Conservation (phyloP, 2,888 invertebrate genomes). For the Coenonympha glycerion region DNA sequence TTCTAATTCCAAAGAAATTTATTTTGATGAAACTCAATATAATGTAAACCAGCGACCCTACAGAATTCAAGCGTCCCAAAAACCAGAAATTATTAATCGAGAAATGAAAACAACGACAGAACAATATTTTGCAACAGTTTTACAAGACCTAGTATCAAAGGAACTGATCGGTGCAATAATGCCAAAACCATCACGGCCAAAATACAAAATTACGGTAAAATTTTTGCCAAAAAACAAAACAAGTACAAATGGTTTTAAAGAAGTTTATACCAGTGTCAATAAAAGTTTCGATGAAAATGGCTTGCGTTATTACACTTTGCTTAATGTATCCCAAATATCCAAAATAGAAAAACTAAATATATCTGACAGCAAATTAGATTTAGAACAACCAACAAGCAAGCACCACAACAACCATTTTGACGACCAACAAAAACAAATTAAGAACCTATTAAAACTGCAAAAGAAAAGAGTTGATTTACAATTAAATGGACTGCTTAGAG, state of each 20-base stretch:
- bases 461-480: slow-evolving; percentile 49
- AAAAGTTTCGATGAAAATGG: slow-evolving; percentile 60
- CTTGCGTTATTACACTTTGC: slow-evolving; percentile 47
- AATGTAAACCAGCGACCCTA: slow-evolving; percentile 9
- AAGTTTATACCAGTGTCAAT: slow-evolving; percentile 60
- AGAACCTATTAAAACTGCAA: slow-evolving; percentile 42
- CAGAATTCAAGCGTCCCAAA: slow-evolving; percentile 16
- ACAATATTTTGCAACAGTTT: neutral
- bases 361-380: slow-evolving; percentile 19
- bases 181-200: slow-evolving; percentile 31
- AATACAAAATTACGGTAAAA: slow-evolving; percentile 58
- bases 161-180: slow-evolving; percentile 40
- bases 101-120: slow-evolving; percentile 21
- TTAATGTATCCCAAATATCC: slow-evolving; percentile 62
- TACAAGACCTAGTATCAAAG: slow-evolving; percentile 24
- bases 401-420: slow-evolving; percentile 33
- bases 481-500: slow-evolving; percentile 41
- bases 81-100: slow-evolving; percentile 11
- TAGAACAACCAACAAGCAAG: slow-evolving; percentile 11
- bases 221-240: slow-evolving; percentile 53
- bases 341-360: slow-evolving; percentile 48
- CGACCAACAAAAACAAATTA: slow-evolving; percentile 41
- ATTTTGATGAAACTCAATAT: slow-evolving; percentile 12
- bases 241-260: slow-evolving; percentile 49
- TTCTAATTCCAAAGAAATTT: slow-evolving; percentile 36